A percentile compares a stretch with the other conserved stretches of the same genome.
Conservation (phyloP, 2,113 vertebrate genomes). For the Prietella phreatophila region DNA sequence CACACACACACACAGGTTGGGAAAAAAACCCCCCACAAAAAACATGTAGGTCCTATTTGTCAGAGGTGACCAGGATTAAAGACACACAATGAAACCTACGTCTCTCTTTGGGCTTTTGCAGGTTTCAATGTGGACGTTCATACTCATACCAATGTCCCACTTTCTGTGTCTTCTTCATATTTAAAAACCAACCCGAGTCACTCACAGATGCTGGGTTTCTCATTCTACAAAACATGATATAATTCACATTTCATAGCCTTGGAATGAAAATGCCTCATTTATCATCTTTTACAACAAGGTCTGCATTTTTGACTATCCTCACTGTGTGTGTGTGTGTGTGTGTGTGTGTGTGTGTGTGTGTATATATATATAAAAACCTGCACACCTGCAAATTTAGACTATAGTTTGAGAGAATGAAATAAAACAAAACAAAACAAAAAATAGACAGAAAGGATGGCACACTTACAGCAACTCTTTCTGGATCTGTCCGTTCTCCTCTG, state of each 20-base stretch:
- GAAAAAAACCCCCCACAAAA: neutral
- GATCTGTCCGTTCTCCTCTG: conserved; percentile 73
- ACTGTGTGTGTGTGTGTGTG: neutral
- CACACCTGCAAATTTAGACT: neutral
- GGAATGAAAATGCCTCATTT: neutral
- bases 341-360: neutral
- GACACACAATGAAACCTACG: neutral
- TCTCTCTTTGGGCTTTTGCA: no score
- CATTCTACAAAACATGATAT: neutral
- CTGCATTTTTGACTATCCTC: neutral
- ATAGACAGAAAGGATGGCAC: neutral
- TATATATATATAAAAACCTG: neutral
- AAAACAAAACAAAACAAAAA: neutral
- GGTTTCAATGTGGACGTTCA: neutral
- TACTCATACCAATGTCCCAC: neutral
- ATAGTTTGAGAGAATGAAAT: neutral
- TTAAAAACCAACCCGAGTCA: neutral
- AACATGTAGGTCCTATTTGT: neutral
- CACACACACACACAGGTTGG: neutral
- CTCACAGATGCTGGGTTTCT: neutral
- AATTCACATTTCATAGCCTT: neutral
- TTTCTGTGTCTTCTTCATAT: neutral
- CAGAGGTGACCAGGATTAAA: neutral
- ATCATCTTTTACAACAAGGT: neutral
- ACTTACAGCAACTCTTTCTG: conserved; percentile 76